Base-by-base conservation (phyloP, 2,888 invertebrate species). In the Plutella xylostella region DNA sequence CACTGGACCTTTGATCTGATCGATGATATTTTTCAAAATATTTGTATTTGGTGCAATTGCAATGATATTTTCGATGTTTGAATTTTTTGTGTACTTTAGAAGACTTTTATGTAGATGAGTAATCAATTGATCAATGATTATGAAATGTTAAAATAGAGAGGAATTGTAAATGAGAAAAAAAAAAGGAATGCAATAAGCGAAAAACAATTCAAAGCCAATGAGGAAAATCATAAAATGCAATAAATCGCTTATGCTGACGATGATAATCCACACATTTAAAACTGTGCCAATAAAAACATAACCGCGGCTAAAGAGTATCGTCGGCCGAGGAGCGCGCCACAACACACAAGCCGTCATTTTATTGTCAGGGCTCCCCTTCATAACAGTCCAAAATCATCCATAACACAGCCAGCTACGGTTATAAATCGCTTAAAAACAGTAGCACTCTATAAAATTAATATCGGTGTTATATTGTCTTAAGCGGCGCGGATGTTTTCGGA, bases 271-370 rank as follows among this genome's bases (percentile, higher is more conserved):
- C 41, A 31, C 31, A 41, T 41, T 31, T 19, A 41, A 41, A 37
- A 39, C 15, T 39, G 25, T 39, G 18, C 33, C 14, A 42, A 33
- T 20, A 30, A 30, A 33, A 42, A 42, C 30, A 42, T 42, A 21
- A 31, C 19, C 75, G 72, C 68, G 68, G 56, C 62, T 65, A 68
- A 64, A 68, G 58, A 64, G 71, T 71, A 76, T 75, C 72, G 69
- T 66, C 76, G 72, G 71, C 72, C 72, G 73, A 68, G 70, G 63
- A 65, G 66, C 67, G 69, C 69, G 70, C 62, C 55, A 66, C 68
- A 65, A 72, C 72, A 74, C 75, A 72, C 65, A 62, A 65, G 61
- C 66, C 65, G 68, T 76, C 72, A 75, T 75, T 75, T 77, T 75
- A 73, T 70, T 74, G 76, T 72, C 68, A 70, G 68, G 67, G 67